phyloP scores from a whole-genome alignment of 2,888 invertebrate species.

The Sinodicranocentrus sp. region DNA sequence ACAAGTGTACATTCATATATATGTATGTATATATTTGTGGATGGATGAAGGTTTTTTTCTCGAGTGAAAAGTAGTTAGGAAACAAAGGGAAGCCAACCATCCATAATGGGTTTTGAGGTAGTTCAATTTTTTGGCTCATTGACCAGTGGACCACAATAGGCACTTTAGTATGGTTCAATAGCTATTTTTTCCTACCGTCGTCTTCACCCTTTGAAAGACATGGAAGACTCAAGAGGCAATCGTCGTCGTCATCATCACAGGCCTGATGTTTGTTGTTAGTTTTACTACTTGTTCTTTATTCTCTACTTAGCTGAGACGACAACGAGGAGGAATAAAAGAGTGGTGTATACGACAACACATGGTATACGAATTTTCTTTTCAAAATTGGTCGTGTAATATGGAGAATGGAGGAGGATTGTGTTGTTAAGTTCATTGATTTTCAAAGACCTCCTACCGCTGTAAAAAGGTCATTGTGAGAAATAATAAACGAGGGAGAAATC shows the following conservation, averaged over 20 bases:
- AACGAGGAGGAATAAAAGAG: background rate
- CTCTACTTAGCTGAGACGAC: background rate
- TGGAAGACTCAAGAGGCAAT: conserved; percentile 48
- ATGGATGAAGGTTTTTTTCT: background rate
- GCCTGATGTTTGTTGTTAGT: conserved; percentile 27
- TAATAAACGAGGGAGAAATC: too few relatives aligned
- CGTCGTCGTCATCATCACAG: conserved; percentile 16
- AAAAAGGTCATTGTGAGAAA: too few relatives aligned
- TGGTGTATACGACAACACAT: too few relatives aligned
- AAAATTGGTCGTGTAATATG: conserved; percentile 25
- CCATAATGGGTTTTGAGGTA: conserved; percentile 68
- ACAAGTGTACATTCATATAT: too few relatives aligned
- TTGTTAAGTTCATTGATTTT: conserved; percentile 45
- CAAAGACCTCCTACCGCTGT: conserved; percentile 29
- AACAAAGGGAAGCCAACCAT: conserved; percentile 63
- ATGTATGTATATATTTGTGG: too few relatives aligned
- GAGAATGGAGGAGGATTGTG: conserved; percentile 1
- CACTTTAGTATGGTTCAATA: conserved; percentile 63
- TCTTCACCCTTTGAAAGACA: conserved; percentile 26
- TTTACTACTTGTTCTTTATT: background rate
- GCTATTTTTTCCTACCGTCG: conserved; percentile 34
- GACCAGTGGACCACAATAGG: conserved; percentile 71
- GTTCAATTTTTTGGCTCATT: conserved; percentile 75
- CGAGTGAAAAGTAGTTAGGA: conserved; percentile 58
- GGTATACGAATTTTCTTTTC: too few relatives aligned